A percentile compares a stretch with the other conserved stretches of the same genome.
phyloP scores from a whole-genome alignment of 2,113 vertebrate species.

The Toxotes chatareus region DNA sequence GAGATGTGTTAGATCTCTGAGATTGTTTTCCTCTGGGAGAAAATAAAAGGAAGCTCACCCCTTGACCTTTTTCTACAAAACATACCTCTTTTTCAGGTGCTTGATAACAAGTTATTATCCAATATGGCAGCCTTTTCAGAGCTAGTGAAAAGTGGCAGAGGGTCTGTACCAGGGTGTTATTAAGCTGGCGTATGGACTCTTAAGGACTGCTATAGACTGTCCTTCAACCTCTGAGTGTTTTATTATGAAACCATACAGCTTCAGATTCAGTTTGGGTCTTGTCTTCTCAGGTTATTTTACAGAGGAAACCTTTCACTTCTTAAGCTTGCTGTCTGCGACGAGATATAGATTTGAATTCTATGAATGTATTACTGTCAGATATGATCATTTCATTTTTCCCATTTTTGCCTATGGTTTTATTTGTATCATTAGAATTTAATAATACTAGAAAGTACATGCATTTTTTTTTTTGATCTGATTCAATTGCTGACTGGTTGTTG shows the following conservation, averaged over 20 bases:
- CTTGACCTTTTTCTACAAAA: constrained; percentile 69
- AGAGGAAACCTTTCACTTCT: constrained; percentile 29
- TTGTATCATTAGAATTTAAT: constrained; percentile 41
- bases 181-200: constrained; percentile 66
- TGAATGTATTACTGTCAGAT: constrained; percentile 46
- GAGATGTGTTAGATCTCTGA: constrained; percentile 54
- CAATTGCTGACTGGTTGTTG: constrained; percentile 8
- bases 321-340: constrained; percentile 8
- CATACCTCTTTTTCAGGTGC: constrained; percentile 69
- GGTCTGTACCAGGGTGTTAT: constrained; percentile 63
- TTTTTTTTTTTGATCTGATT: constrained; percentile 41
- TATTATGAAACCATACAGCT: constrained; percentile 52
- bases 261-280: constrained; percentile 51
- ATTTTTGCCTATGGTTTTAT: constrained; percentile 23
- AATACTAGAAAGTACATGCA: constrained; percentile 1
- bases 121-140: constrained; percentile 69
- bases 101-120: constrained; percentile 83
- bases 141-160: constrained; percentile 61
- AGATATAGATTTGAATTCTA: constrained; percentile 42
- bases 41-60: constrained; percentile 72
- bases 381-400: constrained; percentile 24
- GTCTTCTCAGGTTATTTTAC: constrained; percentile 31
- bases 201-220: constrained; percentile 52
- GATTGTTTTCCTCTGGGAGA: constrained; percentile 68
- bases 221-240: constrained; percentile 62